A percentile compares a stretch with the other conserved stretches of the same genome.
Evolutionary conservation across 2,797 vertebrate species (phyloP).

Genomic region (Vespertilio murinus): DNA sequence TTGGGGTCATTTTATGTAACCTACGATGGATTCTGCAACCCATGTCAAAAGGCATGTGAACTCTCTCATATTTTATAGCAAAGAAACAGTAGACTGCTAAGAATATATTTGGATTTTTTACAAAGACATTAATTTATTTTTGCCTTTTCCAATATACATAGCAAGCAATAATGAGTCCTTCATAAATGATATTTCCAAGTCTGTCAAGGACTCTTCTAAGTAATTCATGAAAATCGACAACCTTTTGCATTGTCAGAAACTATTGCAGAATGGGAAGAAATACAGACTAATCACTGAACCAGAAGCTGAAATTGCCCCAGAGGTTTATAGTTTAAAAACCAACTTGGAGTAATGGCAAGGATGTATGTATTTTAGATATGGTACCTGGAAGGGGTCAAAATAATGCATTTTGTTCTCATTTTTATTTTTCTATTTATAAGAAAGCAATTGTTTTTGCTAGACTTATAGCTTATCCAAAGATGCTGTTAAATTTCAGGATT

Average conservation of each 20-base stretch:
- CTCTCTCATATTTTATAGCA: constrained; percentile 88
- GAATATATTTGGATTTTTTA: constrained; percentile 83
- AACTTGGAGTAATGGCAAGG: neutral
- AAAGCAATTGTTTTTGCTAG: constrained; percentile 33
- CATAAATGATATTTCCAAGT: constrained; percentile 89
- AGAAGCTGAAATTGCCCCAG: constrained; percentile 89
- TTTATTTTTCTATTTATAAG: neutral
- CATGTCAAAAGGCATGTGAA: constrained; percentile 90
- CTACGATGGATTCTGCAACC: constrained; percentile 85
- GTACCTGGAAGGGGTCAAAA: neutral
- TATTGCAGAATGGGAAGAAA: constrained; percentile 85
- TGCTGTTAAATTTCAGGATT: constrained; percentile 32
- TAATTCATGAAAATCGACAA: constrained; percentile 89
- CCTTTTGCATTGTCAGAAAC: constrained; percentile 87
- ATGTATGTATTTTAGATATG: neutral
- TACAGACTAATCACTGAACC: constrained; percentile 89
- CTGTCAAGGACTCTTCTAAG: constrained; percentile 81
- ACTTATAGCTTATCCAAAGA: neutral
- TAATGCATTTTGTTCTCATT: neutral
- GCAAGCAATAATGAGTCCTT: constrained; percentile 90
- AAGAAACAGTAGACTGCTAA: constrained; percentile 79
- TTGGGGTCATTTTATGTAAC: constrained; percentile 83
- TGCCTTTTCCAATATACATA: constrained; percentile 90
- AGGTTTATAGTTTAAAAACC: constrained; percentile 79
- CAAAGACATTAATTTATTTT: constrained; percentile 78